phyloP scores from a whole-genome alignment of 2,888 invertebrate species.

The Choristoneura rosaceana region DNA sequence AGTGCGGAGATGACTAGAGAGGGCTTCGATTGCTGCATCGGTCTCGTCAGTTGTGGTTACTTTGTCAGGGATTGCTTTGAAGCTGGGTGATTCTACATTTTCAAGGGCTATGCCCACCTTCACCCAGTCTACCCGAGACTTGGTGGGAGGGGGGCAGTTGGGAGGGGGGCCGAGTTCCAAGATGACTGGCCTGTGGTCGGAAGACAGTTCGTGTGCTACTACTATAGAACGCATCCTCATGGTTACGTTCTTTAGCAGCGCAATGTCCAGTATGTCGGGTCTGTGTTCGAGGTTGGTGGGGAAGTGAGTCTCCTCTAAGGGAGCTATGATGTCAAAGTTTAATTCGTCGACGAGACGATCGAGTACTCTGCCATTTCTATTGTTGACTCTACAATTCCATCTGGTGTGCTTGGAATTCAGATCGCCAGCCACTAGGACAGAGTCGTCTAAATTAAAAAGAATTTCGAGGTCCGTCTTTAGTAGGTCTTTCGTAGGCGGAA shows the following conservation, averaged over 20 bases:
- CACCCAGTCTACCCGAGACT: no score
- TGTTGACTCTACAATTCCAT: background rate
- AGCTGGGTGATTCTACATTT: no score
- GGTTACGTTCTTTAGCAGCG: background rate
- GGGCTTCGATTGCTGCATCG: no score
- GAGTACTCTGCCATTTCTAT: background rate
- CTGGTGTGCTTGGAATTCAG: background rate
- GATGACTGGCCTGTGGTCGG: background rate
- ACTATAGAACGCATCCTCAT: background rate
- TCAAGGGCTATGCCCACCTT: no score
- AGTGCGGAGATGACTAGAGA: no score
- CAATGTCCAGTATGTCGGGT: background rate
- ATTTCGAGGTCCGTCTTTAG: background rate
- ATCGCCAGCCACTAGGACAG: constrained; percentile 15
- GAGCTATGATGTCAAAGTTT: background rate
- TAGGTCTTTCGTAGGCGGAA: background rate
- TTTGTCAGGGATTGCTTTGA: no score
- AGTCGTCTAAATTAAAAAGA: background rate
- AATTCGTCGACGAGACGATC: background rate
- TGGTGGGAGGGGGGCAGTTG: no score
- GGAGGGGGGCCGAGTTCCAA: background rate
- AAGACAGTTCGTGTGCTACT: background rate
- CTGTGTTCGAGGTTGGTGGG: no score
- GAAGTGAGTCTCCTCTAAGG: background rate
- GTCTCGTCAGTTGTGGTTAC: no score